Conservation (phyloP, 1,140 invertebrate species). For the Sitobion miscanthi region DNA sequence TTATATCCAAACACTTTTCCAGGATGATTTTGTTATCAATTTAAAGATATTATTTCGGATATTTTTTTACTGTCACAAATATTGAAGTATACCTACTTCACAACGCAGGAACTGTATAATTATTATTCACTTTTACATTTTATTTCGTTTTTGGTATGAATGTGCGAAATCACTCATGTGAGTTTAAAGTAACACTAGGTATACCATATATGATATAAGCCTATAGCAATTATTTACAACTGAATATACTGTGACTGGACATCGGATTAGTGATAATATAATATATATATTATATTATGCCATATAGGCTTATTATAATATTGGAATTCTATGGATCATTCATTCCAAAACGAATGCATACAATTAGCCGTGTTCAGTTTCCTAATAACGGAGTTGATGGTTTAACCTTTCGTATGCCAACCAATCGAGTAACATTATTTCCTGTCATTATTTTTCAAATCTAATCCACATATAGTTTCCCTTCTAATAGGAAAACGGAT, state of each 20-base stretch:
- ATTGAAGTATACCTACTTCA: background rate
- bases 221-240: background rate
- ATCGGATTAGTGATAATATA: background rate
- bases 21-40: background rate
- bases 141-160: background rate
- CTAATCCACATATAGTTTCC: constrained; percentile 28
- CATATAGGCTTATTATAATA: constrained; percentile 17
- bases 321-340: constrained; percentile 34
- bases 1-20: background rate
- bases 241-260: background rate
- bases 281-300: background rate
- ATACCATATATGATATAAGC: background rate
- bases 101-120: background rate
- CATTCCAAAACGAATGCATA: constrained; percentile 29
- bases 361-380: background rate
- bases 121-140: background rate
- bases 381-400: background rate
- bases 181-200: background rate
- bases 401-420: background rate
- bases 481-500: constrained; percentile 50
- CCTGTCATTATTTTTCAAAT: constrained; percentile 55
- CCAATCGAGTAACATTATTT: constrained; percentile 37
- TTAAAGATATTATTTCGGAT: background rate
- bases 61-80: background rate
- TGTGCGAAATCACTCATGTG: background rate